Conservation (phyloP, 2,888 invertebrate genomes). For the Dicyrtoma fusca region DNA sequence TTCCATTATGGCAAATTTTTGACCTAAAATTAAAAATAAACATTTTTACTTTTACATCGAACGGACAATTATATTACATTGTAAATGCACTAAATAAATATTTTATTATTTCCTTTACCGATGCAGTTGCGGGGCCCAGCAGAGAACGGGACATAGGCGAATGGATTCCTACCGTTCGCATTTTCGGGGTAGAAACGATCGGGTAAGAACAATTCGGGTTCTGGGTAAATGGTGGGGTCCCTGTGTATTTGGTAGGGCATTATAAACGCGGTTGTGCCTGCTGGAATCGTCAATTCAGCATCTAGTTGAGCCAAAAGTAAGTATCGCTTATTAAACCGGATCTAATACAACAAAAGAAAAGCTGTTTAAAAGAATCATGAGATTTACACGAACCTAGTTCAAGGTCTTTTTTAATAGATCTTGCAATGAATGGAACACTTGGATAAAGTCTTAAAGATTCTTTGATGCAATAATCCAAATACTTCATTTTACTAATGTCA, state of each 20-base stretch:
- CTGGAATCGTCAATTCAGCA: slow-evolving; percentile 13
- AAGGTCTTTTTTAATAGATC: slow-evolving; percentile 58
- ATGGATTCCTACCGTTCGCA: slow-evolving; percentile 13
- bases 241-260: slow-evolving; percentile 33
- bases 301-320: too few species aligned
- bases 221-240: slow-evolving; percentile 28
- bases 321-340: too few species aligned
- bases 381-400: slow-evolving; percentile 52
- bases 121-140: slow-evolving; percentile 41
- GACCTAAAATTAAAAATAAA: slow-evolving; percentile 60
- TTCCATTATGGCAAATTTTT: slow-evolving; percentile 66
- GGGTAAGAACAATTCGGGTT: slow-evolving; percentile 33
- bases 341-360: too few species aligned
- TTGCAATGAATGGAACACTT: slow-evolving; percentile 59
- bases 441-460: slow-evolving; percentile 60
- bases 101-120: slow-evolving; percentile 27
- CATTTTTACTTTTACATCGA: too few species aligned
- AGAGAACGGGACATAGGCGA: slow-evolving; percentile 35
- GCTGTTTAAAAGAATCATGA: too few species aligned
- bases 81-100: too few species aligned
- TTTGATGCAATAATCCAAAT: slow-evolving; percentile 60
- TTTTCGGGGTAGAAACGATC: slow-evolving; percentile 31
- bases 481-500: slow-evolving; percentile 60
- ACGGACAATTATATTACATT: too few species aligned
- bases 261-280: slow-evolving; percentile 25